phyloP scores from a whole-genome alignment of 2,797 vertebrate genomes.

The Epinephelus malabaricus region DNA sequence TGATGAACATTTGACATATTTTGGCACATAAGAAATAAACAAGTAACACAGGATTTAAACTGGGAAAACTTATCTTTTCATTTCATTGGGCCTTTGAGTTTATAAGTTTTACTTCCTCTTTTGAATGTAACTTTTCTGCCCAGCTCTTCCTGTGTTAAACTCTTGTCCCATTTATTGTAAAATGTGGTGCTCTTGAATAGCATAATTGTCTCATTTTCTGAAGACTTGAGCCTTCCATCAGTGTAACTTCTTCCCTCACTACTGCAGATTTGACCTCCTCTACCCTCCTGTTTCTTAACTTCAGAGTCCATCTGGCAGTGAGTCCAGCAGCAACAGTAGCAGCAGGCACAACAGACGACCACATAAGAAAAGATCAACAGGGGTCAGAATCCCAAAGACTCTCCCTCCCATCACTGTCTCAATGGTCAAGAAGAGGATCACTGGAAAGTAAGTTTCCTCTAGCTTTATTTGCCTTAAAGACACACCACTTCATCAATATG shows the following conservation, averaged over 20 bases:
- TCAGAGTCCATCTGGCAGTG: constrained; percentile 81
- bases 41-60: no score
- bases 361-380: constrained; percentile 80
- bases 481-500: neutral
- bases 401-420: constrained; percentile 86
- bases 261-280: constrained; percentile 2
- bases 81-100: no score
- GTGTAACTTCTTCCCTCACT: neutral
- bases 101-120: neutral
- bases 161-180: neutral
- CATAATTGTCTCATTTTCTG: neutral
- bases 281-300: neutral
- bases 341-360: constrained; percentile 34
- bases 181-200: neutral
- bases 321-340: constrained; percentile 63
- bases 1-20: no score
- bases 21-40: no score
- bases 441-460: constrained; percentile 84
- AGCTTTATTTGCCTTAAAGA: neutral
- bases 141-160: neutral
- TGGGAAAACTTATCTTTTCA: no score
- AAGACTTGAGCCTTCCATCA: neutral
- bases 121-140: neutral
- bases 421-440: constrained; percentile 90
- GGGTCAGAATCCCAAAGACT: constrained; percentile 78